Evolutionary conservation across 1,140 invertebrate genomes (phyloP), one percentile per base, ranked within the genome.

Genomic region (Ceratosolen solmsi): DNA sequence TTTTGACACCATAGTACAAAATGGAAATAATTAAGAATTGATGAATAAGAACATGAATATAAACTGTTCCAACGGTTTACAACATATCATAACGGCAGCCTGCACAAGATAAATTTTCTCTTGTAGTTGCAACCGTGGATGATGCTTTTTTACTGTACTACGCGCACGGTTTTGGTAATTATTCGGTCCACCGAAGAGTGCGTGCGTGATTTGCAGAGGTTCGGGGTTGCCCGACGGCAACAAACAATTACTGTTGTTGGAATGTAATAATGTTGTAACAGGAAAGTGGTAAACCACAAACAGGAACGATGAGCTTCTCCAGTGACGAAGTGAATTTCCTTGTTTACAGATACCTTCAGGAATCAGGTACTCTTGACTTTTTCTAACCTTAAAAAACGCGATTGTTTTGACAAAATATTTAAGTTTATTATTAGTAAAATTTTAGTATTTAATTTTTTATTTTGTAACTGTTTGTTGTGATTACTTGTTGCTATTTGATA

Each of bases 241-340:
- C 25, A 15, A 25, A 36, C 36, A 79, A 79, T 70, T 22, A 22
- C 11, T 3, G 0, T 56, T 72, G 65, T 7, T 71, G 49, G 15
- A 22, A 41, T 72, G 60, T n/a, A 73, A 80, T 63, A 73, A 80
- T 80, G 71, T 25, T 80, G 27, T 73, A 73, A 73, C 25, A 2
- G n/a, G 15, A 13, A 73, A 68, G 27, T 51, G 17, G 54, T 60
- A 15, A 78, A 65, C n/a, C 22, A 41, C 8, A 71, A 75, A 9
- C 8, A 56, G 38, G 49, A 60, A 82, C 49, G 27, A 98, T 99
- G 98, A 99, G 97, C 94, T 99, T 99, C 92, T 98, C 97, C 86
- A 99, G 97, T 91, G 98, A 99, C 92, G 99, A 99, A 94, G 98
- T 99, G 0, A 99, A 99, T 92, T 99, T 99, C 92, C 93, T 99